Base-by-base conservation (phyloP, 2,797 vertebrate species). In the Chelmon rostratus region DNA sequence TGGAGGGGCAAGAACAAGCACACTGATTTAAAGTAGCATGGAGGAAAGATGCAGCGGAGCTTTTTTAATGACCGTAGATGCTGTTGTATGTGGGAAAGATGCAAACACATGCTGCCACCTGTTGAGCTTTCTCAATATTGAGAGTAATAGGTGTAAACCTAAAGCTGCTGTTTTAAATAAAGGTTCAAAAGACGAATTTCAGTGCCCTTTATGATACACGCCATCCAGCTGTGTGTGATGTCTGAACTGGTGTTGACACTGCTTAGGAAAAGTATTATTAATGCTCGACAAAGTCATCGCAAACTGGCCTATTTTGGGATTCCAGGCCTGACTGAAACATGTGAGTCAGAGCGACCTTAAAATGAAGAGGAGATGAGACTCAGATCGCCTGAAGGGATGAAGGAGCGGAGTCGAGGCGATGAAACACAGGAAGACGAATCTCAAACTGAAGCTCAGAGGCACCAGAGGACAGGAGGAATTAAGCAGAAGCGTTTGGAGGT, bases 41-140 rank as follows among this genome's bases (percentile, higher is more conserved):
- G 76, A 85, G 70, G 82, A 87, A 91, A 92, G 89, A 93, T 90
- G 89, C 91, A 92, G 89, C 69, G 40, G 76, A 73, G 80, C 74
- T 74, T 83, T 75, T 70, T 64, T 58, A 70, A 66, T 58, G 42
- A 83, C 52, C 52, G 65, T 16, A 1, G 56, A 68, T 59, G 31
- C 72, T 68, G 59, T 73, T 40, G 61, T 58, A 61, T 56, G 37
- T 52, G 42, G 46, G 31, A 81, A 57, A 33, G 47, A 71, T 31
- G 40, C 40, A 78, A 56, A 46, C 28, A 71, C 13, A 50, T n/a
- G 25, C 71, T 66, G 23, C 52, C 1, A 18, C 68, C 28, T 42
- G 37, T 31, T 13, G 28, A 78, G 37, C 16, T 47, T 35, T 54
- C 46, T 25, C 42, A 9, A 9, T 65, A 65, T 65, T 78, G 44